These are phyloP conservation scores for Ischnura elegans DNA, from an alignment of 2,888 invertebrate genomes.

Conservation along the genomic window DNA sequence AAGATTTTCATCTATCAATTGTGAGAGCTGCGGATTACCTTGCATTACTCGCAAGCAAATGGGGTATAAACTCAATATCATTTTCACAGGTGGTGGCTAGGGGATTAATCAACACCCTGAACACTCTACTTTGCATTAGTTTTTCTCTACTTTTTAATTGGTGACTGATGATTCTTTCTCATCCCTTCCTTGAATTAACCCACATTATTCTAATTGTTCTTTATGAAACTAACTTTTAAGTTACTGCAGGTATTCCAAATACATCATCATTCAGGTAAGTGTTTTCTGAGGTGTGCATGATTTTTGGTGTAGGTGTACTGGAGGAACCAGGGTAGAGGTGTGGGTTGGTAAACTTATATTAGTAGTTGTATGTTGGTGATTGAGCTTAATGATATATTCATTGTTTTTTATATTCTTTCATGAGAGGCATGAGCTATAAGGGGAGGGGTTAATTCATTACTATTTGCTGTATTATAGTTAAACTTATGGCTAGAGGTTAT, in stretches of 20 bases:
- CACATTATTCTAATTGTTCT: background rate
- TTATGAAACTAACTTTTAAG: constrained; percentile 26
- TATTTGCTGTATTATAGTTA: too few species aligned
- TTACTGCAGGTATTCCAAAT: background rate
- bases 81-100: constrained; percentile 57
- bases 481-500: too few species aligned
- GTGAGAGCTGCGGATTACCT: background rate
- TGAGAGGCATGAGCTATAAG: background rate
- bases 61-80: constrained; percentile 40
- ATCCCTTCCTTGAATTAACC: constrained; percentile 40
- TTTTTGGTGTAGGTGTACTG: constrained; percentile 38
- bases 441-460: too few species aligned
- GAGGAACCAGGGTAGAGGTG: constrained; percentile 51
- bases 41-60: background rate
- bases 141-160: constrained; percentile 10
- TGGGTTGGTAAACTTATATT: background rate
- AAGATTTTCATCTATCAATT: background rate
- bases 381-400: background rate
- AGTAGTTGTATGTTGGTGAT: background rate
- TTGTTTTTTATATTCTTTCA: background rate
- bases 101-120: constrained; percentile 52
- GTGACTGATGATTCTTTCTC: constrained; percentile 55
- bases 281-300: background rate
- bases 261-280: constrained; percentile 1
- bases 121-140: constrained; percentile 5